phyloP scores from a whole-genome alignment of 2,113 vertebrate species.

The Lepisosteus osseus region DNA sequence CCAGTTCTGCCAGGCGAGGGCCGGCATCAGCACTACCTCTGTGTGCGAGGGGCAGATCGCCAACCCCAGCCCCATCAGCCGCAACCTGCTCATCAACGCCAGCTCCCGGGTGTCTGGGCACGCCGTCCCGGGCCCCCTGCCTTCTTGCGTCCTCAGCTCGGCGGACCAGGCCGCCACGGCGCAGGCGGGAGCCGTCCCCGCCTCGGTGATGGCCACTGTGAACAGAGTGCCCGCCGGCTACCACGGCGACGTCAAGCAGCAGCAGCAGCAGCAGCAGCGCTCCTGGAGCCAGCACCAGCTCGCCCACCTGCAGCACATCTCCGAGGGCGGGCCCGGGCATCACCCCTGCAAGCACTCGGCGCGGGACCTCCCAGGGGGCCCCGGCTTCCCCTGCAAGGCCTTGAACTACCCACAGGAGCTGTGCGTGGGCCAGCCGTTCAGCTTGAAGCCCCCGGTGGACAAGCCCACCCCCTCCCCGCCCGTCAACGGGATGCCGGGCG shows the following conservation, averaged over 20 bases:
- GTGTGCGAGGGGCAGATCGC: constrained; percentile 98
- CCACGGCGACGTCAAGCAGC: constrained; percentile 82
- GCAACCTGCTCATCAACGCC: constrained; percentile 95
- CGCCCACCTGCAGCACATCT: constrained; percentile 83
- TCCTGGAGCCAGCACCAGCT: constrained; percentile 94
- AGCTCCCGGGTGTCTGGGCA: constrained; percentile 93
- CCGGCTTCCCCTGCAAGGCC: constrained; percentile 80
- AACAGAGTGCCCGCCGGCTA: constrained; percentile 83
- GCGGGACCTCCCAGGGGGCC: constrained; percentile 69
- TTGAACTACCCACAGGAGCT: constrained; percentile 86
- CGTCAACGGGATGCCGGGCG: constrained; percentile 82
- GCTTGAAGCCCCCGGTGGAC: constrained; percentile 85
- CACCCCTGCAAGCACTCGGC: constrained; percentile 75
- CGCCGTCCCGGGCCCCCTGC: constrained; percentile 67
- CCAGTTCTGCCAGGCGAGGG: constrained; percentile 96
- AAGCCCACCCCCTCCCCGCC: constrained; percentile 91
- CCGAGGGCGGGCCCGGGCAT: constrained; percentile 71
- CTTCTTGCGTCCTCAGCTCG: constrained; percentile 83
- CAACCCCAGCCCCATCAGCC: constrained; percentile 96
- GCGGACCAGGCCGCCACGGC: constrained; percentile 74
- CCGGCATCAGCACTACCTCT: constrained; percentile 86
- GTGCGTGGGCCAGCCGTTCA: constrained; percentile 89
- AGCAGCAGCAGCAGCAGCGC: constrained; percentile 52
- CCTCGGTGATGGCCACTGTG: constrained; percentile 70
- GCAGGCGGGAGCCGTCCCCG: constrained; percentile 64